Conservation (phyloP, 2,797 vertebrate genomes). For the Labroides dimidiatus region DNA sequence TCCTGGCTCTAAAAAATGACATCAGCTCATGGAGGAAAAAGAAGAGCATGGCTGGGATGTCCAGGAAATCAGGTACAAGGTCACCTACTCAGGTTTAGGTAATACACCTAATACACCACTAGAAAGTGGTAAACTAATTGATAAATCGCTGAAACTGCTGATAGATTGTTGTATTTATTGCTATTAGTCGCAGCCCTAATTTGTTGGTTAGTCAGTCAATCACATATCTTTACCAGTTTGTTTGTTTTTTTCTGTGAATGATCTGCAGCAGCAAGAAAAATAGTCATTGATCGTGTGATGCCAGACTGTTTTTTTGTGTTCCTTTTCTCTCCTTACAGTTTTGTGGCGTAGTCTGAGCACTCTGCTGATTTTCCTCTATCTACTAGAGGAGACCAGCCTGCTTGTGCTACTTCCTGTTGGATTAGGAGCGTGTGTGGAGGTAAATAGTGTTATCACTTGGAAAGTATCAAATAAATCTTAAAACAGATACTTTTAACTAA, state of each 20-base stretch:
- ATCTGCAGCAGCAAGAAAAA: background rate
- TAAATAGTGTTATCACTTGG: slow-evolving; percentile 54
- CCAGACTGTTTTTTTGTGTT: background rate
- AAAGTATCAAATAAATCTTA: slow-evolving; percentile 4
- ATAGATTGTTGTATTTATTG: too few relatives aligned
- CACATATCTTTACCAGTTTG: background rate
- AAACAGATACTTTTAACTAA: background rate
- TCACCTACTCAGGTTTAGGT: too few relatives aligned
- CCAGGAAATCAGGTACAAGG: slow-evolving; percentile 90
- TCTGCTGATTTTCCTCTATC: slow-evolving; percentile 93
- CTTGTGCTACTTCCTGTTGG: slow-evolving; percentile 93
- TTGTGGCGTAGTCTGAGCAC: slow-evolving; percentile 95
- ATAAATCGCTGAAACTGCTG: too few relatives aligned
- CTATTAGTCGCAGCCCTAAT: background rate
- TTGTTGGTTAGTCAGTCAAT: background rate
- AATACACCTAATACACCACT: too few relatives aligned
- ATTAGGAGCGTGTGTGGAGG: slow-evolving; percentile 92
- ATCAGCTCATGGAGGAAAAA: slow-evolving; percentile 95
- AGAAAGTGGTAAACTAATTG: too few relatives aligned
- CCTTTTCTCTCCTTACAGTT: slow-evolving; percentile 77
- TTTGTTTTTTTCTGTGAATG: background rate
- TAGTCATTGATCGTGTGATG: background rate
- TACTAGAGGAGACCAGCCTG: slow-evolving; percentile 94
- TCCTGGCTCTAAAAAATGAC: slow-evolving; percentile 97
- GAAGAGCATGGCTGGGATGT: slow-evolving; percentile 94